Base-by-base conservation (phyloP, 2,888 invertebrate genomes). In the Calephelis perditalis region DNA sequence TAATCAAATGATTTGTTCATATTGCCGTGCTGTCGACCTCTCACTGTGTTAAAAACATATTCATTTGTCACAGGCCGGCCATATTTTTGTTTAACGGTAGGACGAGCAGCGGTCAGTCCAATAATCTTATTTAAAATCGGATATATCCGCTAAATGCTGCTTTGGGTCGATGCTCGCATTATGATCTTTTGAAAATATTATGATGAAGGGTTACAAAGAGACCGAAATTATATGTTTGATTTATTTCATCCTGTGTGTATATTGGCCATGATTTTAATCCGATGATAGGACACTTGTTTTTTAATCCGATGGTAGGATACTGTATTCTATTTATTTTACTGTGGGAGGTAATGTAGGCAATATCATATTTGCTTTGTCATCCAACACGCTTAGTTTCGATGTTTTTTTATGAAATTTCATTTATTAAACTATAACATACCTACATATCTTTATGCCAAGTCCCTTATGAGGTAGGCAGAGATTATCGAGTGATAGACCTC, bases 51-150 rank as follows among this genome's bases (percentile, higher is more conserved):
- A 46, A 52, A 40, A 71, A 71, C 68, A 69, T 71, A 66, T 69
- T 70, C 72, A 75, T 77, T 76, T 76, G 73, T 77, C 76, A 74
- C 70, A 67, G 2, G 40, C 40, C 40, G 40, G 71, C 69, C 67
- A 73, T 70, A 71, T 75, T 71, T 76, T 71, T 68, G 70, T 71
- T 70, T 58, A 60, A 56, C 49, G 61, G 60, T 62, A 79, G 80
- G 78, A 77, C 75, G 75, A 80, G 77, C 75, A 75, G 68, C 76
- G 73, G 77, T 76, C 78, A 75, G 71, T 73, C 73, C 75, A 76
- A 78, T 81, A 82, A 40, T 40, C 40, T 81, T 83, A 84, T 84
- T 85, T 82, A 78, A 80, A 81, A 80, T 74, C 71, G 73, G 40
- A 40, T 73, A 78, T 78, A 78, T 73, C 73, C 70, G 72, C 73